phyloP scores from a whole-genome alignment of 2,888 invertebrate genomes.

The Oscheius onirici region DNA sequence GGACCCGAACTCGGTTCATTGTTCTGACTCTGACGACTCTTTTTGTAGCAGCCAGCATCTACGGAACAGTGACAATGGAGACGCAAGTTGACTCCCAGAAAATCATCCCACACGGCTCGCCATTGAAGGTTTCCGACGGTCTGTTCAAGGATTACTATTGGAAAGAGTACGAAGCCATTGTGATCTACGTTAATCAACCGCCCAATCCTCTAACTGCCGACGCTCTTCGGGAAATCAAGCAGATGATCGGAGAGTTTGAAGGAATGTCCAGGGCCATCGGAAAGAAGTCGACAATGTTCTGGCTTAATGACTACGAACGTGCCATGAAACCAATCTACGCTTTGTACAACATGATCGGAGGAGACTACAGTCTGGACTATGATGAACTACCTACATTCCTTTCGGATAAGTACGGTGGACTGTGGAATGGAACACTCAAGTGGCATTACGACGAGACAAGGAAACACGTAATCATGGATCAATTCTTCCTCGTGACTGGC shows the following conservation, averaged over 20 bases:
- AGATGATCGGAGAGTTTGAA: conserved; percentile 43
- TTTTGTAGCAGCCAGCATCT: conserved; percentile 33
- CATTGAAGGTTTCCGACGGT: conserved; percentile 32
- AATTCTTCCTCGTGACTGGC: conserved; percentile 39
- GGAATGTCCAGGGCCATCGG: conserved; percentile 36
- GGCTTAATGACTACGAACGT: conserved; percentile 40
- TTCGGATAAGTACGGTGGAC: background rate
- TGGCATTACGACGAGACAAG: conserved; percentile 35
- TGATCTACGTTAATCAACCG: conserved; percentile 40
- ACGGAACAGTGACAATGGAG: conserved; percentile 34
- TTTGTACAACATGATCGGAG: conserved; percentile 22
- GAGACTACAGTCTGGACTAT: conserved; percentile 26
- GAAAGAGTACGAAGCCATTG: conserved; percentile 44
- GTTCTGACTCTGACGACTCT: conserved; percentile 14
- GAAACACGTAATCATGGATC: conserved; percentile 27
- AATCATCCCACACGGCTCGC: conserved; percentile 42
- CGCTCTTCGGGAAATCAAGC: conserved; percentile 13
- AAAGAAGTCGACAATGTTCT: conserved; percentile 37
- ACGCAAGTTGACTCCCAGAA: conserved; percentile 39
- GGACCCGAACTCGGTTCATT: conserved; percentile 1
- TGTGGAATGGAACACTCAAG: conserved; percentile 34
- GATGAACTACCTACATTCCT: conserved; percentile 33
- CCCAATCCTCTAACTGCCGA: conserved; percentile 27
- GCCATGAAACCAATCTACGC: conserved; percentile 10
- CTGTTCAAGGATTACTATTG: conserved; percentile 38